Conservation (phyloP, 2,797 vertebrate species). For the Anas bahamensis region DNA sequence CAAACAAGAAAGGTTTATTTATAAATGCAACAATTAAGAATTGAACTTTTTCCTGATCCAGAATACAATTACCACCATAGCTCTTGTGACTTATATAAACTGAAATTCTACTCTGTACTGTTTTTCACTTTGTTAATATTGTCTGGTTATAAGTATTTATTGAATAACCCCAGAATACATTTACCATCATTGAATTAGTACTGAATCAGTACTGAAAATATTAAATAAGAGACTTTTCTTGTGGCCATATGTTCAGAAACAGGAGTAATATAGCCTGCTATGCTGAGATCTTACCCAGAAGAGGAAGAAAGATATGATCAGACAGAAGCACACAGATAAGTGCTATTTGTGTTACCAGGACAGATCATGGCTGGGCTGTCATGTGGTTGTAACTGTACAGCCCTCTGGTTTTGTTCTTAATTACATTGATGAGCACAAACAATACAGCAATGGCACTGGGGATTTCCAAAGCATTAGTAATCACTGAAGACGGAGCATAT, state of each 20-base stretch:
- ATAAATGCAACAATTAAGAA: background rate
- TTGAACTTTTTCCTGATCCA: background rate
- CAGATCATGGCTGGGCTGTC: background rate
- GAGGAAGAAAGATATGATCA: background rate
- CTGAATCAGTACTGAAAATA: background rate
- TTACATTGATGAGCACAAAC: slow-evolving; percentile 12
- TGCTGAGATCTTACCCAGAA: background rate
- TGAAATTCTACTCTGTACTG: background rate
- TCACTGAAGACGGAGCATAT: background rate
- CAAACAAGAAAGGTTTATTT: background rate
- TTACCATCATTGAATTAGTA: background rate
- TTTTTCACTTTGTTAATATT: background rate
- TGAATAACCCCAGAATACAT: background rate
- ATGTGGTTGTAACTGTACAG: background rate
- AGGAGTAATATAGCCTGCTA: background rate
- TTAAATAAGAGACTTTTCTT: background rate
- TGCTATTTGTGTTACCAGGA: background rate
- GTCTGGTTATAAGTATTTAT: background rate
- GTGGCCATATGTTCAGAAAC: background rate
- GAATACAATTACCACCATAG: background rate
- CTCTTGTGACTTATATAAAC: background rate
- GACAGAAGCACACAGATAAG: background rate
- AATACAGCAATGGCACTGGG: background rate
- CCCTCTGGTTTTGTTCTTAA: slow-evolving; percentile 39
- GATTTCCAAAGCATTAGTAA: slow-evolving; percentile 22